Conservation (phyloP, 2,113 vertebrate genomes). For the Lasiurus cinereus region DNA sequence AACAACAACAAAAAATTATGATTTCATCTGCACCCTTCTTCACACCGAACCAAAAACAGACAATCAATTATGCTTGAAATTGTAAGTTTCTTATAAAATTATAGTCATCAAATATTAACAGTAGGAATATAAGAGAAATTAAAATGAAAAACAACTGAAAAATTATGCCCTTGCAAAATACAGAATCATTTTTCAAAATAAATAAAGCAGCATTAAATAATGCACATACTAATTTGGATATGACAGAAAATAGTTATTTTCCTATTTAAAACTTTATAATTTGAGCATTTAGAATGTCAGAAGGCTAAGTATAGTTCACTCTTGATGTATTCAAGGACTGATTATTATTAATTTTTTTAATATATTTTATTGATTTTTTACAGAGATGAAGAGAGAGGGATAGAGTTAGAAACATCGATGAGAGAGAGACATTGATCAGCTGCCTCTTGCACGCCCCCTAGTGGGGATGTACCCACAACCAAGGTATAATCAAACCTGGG, state of each 20-base stretch:
- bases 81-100: conserved; percentile 28
- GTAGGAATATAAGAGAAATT: conserved; percentile 19
- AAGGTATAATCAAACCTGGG: too few relatives aligned
- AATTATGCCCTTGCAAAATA: conserved; percentile 65
- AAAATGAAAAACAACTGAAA: conserved; percentile 62
- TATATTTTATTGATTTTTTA: too few relatives aligned
- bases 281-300: conserved; percentile 54
- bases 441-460: too few relatives aligned
- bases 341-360: conserved; percentile 45
- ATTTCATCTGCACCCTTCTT: not conserved
- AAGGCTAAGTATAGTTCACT: conserved; percentile 67
- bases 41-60: not conserved
- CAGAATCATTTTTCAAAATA: conserved; percentile 62
- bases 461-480: too few relatives aligned
- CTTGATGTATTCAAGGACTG: conserved; percentile 46
- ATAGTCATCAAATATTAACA: conserved; percentile 43
- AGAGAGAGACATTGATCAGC: too few relatives aligned
- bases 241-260: conserved; percentile 67
- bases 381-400: too few relatives aligned
- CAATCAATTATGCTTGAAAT: not conserved
- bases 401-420: too few relatives aligned
- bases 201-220: conserved; percentile 50
- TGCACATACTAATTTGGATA: conserved; percentile 52
- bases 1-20: not conserved
- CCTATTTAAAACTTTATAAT: conserved; percentile 67